These are phyloP conservation scores for Helicoverpa zea DNA, from an alignment of 1,140 invertebrate species.

Conservation along the genomic window DNA sequence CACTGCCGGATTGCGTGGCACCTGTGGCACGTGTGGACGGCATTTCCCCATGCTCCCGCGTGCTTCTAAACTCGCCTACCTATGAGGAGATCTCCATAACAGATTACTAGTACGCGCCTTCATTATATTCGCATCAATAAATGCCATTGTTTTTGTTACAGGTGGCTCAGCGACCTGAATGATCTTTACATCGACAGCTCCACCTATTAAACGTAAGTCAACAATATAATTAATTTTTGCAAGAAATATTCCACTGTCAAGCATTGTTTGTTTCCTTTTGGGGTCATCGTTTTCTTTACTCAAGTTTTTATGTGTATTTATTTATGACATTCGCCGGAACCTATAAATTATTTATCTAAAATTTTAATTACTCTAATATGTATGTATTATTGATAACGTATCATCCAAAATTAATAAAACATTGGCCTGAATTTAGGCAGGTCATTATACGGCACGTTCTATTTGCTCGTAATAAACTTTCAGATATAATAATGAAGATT, in stretches of 20 bases:
- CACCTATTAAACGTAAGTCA: slow-evolving; percentile 79
- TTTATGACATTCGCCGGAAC: slow-evolving; percentile 32
- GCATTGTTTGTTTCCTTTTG: slow-evolving; percentile 50
- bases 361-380: slow-evolving; percentile 52
- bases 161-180: slow-evolving; percentile 78
- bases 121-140: slow-evolving; percentile 68
- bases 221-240: slow-evolving; percentile 51
- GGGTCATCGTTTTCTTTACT: slow-evolving; percentile 60
- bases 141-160: slow-evolving; percentile 67
- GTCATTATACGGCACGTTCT: slow-evolving; percentile 43
- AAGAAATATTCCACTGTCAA: slow-evolving; percentile 51
- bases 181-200: slow-evolving; percentile 73
- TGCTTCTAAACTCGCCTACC: slow-evolving; percentile 43
- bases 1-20: slow-evolving; percentile 58
- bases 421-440: slow-evolving; percentile 57
- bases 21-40: slow-evolving; percentile 60
- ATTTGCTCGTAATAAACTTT: slow-evolving; percentile 21
- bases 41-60: slow-evolving; percentile 54
- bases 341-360: slow-evolving; percentile 31
- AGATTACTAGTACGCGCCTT: slow-evolving; percentile 28
- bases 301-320: slow-evolving; percentile 13
- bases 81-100: slow-evolving; percentile 18
- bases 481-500: slow-evolving; percentile 43
- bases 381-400: slow-evolving; percentile 57
- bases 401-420: slow-evolving; percentile 59